Base-by-base conservation (phyloP, 2,113 vertebrate genomes). In the Pterocles burchelli region DNA sequence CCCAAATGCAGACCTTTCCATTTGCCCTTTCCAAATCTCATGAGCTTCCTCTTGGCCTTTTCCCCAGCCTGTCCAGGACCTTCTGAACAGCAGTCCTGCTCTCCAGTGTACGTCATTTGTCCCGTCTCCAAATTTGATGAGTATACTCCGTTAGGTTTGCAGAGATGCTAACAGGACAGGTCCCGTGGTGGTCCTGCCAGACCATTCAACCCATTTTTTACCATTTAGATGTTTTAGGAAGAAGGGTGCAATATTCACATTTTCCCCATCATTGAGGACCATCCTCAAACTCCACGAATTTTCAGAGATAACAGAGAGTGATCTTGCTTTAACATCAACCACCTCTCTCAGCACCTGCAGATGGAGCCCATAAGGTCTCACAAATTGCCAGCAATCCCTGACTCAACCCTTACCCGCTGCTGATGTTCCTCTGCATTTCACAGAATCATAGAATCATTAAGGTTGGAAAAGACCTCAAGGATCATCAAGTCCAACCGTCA, bases 401-500 rank as follows among this genome's bases (percentile, higher is more conserved):
- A 45, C 29, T 45, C 17, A 52, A 52, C 4, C 4, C 6, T 71
- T 8, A 31, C 0, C 21, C 2, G 0, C n/a, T 33, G 36, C 43
- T 67, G 31, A 25, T 36, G 38, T 5, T 65, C 34, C 65, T 88
- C 33, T 51, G 26, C 2, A 1, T 59, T 41, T 52, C 19, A 73
- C 13, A 41, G 41, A 11, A 41, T 41, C 41, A 9, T 41, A 41
- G 10, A 41, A 38, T 38, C 38, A 41, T 41, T 41, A 13, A 41
- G 41, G 41, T 41, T 41, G 41, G 41, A 41, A 41, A 41, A 41
- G 41, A 41, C 41, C 41, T 41, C 41, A 41, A 13, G 41, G 41
- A 41, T 41, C 41, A 41, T 41, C 41, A 41, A 41, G 41, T 41
- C 41, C 41, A 13, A 41, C 41, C 13, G 6, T 13, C 41, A 41